A percentile compares a stretch with the other conserved stretches of the same genome.
phyloP scores from a whole-genome alignment of 2,113 vertebrate genomes.

The Hassar affinis region DNA sequence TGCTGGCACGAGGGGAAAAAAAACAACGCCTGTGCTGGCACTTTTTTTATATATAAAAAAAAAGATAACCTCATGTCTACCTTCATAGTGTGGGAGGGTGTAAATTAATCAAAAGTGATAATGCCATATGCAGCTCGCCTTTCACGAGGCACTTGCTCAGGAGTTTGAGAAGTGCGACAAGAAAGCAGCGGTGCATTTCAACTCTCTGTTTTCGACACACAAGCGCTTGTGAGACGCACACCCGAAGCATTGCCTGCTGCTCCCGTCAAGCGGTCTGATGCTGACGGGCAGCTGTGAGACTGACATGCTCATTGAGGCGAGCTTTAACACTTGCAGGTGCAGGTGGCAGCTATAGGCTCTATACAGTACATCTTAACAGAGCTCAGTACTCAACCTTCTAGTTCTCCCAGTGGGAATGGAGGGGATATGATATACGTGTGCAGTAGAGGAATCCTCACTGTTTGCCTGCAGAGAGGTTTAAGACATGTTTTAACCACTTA shows the following conservation, averaged over 20 bases:
- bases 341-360: constrained; percentile 14
- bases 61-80: constrained; percentile 43
- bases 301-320: constrained; percentile 5
- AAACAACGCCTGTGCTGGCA: constrained; percentile 34
- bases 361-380: neutral
- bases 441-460: too few relatives aligned
- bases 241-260: constrained; percentile 28
- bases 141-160: neutral
- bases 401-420: neutral
- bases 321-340: constrained; percentile 6
- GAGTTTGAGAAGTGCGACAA: constrained; percentile 28
- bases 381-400: neutral
- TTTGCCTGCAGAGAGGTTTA: neutral
- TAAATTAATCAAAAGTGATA: constrained; percentile 47
- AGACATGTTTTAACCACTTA: neutral
- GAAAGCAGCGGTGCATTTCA: constrained; percentile 4
- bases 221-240: neutral
- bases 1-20: neutral
- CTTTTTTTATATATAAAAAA: constrained; percentile 18
- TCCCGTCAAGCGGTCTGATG: constrained; percentile 1
- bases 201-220: neutral
- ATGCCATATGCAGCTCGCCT: constrained; percentile 44
- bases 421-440: neutral
- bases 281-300: constrained; percentile 14
- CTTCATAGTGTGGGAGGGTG: constrained; percentile 38